Percentiles rank a stretch among this genome's conserved stretches.
Evolutionary conservation across 2,888 invertebrate species (phyloP).

Genomic region (Brenthis hecate): DNA sequence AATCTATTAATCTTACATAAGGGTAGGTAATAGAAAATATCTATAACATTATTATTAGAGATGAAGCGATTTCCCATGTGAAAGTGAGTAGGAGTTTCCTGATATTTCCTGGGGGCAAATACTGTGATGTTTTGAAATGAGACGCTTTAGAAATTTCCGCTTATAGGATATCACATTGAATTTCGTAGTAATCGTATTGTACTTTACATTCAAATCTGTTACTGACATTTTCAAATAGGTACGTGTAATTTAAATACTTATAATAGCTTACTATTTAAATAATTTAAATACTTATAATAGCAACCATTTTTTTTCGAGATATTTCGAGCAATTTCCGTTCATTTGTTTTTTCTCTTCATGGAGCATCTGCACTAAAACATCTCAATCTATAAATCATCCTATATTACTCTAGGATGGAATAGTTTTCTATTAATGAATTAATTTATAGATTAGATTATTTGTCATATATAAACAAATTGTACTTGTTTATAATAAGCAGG

Average conservation of each 20-base stretch:
- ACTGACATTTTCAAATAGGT: background rate
- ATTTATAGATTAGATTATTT: too few relatives aligned
- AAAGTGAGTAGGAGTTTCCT: slow-evolving; percentile 13
- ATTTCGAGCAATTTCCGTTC: too few relatives aligned
- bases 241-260: background rate
- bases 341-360: too few relatives aligned
- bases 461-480: too few relatives aligned
- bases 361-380: too few relatives aligned
- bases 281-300: too few relatives aligned
- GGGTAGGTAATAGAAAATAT: background rate
- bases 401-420: too few relatives aligned
- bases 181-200: slow-evolving; percentile 1
- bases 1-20: too few relatives aligned
- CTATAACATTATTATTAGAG: slow-evolving; percentile 14
- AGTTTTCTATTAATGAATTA: too few relatives aligned
- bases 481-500: too few relatives aligned
- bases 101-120: slow-evolving; percentile 13
- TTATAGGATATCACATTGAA: background rate
- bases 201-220: background rate
- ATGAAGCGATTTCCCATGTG: slow-evolving; percentile 10
- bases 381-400: too few relatives aligned
- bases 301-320: too few relatives aligned
- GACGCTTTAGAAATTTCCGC: slow-evolving; percentile 10
- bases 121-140: slow-evolving; percentile 13
- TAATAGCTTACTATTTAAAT: background rate